These are phyloP conservation scores for Xenentodon cancila DNA, from an alignment of 2,797 vertebrate species.

Conservation along the genomic window DNA sequence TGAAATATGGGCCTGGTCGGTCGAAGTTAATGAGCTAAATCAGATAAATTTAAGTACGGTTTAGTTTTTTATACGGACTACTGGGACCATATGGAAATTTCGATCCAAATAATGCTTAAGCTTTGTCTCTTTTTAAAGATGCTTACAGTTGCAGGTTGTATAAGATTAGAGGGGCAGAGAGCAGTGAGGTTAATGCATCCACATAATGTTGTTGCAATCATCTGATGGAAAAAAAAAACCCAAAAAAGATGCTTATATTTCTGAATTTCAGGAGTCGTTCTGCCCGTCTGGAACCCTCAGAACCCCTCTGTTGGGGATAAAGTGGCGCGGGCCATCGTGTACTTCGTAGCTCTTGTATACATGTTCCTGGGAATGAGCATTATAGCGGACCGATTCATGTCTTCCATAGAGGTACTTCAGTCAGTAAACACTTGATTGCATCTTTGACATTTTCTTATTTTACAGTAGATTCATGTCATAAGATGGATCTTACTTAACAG, in stretches of 20 bases:
- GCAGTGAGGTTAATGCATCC: neutral
- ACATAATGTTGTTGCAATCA: conserved; percentile 6
- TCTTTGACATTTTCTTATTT: neutral
- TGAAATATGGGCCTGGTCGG: too few species aligned
- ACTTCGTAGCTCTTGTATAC: conserved; percentile 87
- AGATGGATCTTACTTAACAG: too few species aligned
- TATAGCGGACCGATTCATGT: conserved; percentile 90
- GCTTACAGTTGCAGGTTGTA: neutral
- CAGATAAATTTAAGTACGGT: too few species aligned
- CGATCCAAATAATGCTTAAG: too few species aligned
- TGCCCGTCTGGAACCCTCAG: conserved; percentile 87
- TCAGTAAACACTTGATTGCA: neutral
- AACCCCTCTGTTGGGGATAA: conserved; percentile 88
- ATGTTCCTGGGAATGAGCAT: conserved; percentile 92
- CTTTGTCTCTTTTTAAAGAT: conserved; percentile 1
- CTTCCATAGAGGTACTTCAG: conserved; percentile 80
- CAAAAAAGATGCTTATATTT: neutral
- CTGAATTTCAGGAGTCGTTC: conserved; percentile 75
- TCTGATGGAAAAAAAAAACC: neutral
- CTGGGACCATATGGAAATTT: too few species aligned
- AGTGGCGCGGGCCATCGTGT: conserved; percentile 87
- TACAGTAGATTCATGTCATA: neutral
- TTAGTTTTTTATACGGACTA: too few species aligned
- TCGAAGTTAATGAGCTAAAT: too few species aligned
- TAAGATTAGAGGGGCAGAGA: neutral